Conservation (phyloP, 2,888 invertebrate genomes). For the Leptopterna dolabrata region DNA sequence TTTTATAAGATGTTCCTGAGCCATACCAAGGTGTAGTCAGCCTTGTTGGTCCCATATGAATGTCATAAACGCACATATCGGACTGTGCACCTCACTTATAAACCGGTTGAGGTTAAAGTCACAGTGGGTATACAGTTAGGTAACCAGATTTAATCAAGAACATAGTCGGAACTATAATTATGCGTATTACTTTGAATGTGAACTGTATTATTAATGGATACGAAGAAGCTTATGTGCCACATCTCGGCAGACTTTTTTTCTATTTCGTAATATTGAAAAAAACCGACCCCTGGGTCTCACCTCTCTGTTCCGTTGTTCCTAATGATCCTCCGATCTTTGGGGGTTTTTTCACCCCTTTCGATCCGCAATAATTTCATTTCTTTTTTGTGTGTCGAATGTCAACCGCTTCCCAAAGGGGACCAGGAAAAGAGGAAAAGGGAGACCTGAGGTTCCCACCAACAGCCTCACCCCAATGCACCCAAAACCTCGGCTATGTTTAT, state of each 20-base stretch:
- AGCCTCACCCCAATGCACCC: background rate
- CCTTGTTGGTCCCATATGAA: no score
- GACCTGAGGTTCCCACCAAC: constrained; percentile 39
- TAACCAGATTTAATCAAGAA: no score
- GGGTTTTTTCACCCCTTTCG: constrained; percentile 4
- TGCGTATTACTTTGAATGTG: no score
- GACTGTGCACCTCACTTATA: no score
- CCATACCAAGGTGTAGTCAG: no score
- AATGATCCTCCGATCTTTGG: constrained; percentile 40
- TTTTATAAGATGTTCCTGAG: no score
- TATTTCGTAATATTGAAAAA: background rate
- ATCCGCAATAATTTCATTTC: background rate
- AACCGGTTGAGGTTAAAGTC: no score
- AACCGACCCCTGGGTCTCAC: background rate
- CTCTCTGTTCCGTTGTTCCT: constrained; percentile 21
- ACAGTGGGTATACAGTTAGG: no score
- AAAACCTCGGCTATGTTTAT: constrained; percentile 56
- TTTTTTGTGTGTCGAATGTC: background rate
- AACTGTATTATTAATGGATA: no score
- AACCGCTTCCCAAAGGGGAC: constrained; percentile 9
- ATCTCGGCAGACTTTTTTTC: background rate
- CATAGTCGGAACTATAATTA: no score
- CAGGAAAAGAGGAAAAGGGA: no score
- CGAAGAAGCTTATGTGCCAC: background rate
- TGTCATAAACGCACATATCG: no score